phyloP scores from a whole-genome alignment of 2,888 invertebrate species.

The Acanthosepion pharaonis region DNA sequence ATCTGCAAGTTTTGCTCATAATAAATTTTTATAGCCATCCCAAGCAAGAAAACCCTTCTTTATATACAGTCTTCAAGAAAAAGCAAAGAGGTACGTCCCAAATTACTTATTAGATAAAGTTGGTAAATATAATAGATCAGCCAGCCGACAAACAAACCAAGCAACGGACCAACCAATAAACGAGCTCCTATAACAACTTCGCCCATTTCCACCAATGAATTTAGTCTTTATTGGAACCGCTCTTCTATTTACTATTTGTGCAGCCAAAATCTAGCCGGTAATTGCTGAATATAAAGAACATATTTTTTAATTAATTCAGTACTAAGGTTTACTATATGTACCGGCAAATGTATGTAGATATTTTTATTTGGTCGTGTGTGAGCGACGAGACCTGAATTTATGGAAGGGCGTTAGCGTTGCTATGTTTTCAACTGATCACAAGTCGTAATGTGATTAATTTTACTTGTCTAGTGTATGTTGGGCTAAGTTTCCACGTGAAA shows the following conservation, averaged over 20 bases:
- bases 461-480: neutral
- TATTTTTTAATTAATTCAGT: neutral
- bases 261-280: conserved; percentile 39
- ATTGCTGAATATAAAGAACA: neutral
- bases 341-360: neutral
- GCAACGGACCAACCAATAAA: neutral
- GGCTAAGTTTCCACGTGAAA: neutral
- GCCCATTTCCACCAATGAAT: conserved; percentile 24
- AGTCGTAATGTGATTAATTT: neutral
- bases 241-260: conserved; percentile 25
- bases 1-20: neutral
- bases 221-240: conserved; percentile 37
- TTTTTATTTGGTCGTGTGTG: neutral
- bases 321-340: neutral
- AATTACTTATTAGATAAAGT: neutral
- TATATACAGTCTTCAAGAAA: neutral
- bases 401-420: neutral
- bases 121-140: neutral
- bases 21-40: neutral
- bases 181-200: neutral
- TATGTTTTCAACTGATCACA: neutral
- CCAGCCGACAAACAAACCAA: neutral
- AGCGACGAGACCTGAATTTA: neutral
- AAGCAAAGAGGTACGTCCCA: neutral
- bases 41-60: neutral